A percentile compares a stretch with the other conserved stretches of the same genome.
phyloP scores from a whole-genome alignment of 2,888 invertebrate genomes.

The Leptinotarsa tumamoca region DNA sequence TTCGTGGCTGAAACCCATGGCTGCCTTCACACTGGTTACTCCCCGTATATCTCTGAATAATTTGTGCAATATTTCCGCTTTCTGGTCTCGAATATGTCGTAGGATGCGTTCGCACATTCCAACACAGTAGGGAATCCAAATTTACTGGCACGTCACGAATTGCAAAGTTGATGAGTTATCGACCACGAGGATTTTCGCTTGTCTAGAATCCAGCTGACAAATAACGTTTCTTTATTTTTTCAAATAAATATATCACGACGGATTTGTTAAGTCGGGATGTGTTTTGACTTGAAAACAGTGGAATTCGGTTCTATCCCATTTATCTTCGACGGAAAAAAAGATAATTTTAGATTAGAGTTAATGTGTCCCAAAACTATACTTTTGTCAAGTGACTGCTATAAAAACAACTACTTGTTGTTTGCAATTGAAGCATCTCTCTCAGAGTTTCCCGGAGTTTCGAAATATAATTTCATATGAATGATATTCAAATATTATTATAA shows the following conservation, averaged over 20 bases:
- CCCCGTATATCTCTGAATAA: not conserved
- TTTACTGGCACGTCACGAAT: conserved; percentile 3
- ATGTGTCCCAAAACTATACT: too few relatives aligned
- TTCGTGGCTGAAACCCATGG: too few relatives aligned
- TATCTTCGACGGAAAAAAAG: not conserved
- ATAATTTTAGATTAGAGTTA: too few relatives aligned
- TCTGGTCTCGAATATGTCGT: not conserved
- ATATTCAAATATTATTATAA: too few relatives aligned
- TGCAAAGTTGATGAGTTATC: not conserved
- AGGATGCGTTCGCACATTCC: not conserved
- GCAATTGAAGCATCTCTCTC: too few relatives aligned
- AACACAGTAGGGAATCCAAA: conserved; percentile 2
- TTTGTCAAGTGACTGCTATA: too few relatives aligned
- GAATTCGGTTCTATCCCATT: not conserved
- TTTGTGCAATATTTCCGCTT: not conserved
- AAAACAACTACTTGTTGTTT: too few relatives aligned
- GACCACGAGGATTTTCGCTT: not conserved
- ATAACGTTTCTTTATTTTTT: not conserved
- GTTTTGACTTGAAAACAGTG: not conserved
- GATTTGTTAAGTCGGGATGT: not conserved
- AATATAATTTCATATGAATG: too few relatives aligned
- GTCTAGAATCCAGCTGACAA: not conserved
- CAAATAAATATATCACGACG: not conserved
- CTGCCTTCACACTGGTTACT: not conserved
- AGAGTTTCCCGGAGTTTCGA: too few relatives aligned